Conservation (phyloP, 1,140 invertebrate species). For the Drosophila setifemur region DNA sequence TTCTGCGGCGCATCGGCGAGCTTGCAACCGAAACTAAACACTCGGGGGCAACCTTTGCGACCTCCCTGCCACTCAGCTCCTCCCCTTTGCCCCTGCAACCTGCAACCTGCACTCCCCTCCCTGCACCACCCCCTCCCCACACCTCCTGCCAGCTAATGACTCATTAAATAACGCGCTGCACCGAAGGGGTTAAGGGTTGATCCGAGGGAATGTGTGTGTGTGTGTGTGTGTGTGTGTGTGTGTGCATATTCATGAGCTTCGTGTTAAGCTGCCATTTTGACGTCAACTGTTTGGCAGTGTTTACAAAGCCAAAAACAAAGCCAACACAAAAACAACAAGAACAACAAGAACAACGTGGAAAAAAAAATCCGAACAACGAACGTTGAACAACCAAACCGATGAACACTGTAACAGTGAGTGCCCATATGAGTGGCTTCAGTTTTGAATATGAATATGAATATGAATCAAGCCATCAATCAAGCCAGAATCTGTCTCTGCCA, state of each 20-base stretch:
- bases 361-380: too few relatives aligned
- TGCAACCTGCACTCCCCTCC: neutral
- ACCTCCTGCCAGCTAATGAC: conserved; percentile 69
- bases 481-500: conserved; percentile 40
- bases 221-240: neutral
- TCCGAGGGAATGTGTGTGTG: neutral
- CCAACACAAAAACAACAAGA: neutral
- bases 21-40: conserved; percentile 45
- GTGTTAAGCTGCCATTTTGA: conserved; percentile 80
- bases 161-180: conserved; percentile 73
- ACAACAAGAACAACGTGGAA: neutral
- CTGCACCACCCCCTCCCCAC: neutral
- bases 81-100: neutral
- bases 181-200: conserved; percentile 24
- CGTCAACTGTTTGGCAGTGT: conserved; percentile 56
- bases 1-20: conserved; percentile 6
- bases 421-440: conserved; percentile 32
- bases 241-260: conserved; percentile 80
- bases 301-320: conserved; percentile 44
- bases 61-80: conserved; percentile 7
- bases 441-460: conserved; percentile 60
- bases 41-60: conserved; percentile 42
- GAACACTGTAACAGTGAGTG: conserved; percentile 54
- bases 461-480: conserved; percentile 68
- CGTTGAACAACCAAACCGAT: too few relatives aligned